Evolutionary conservation across 2,113 vertebrate species (phyloP), one percentile per base, ranked within the genome.

Genomic region (Hylia prasina): DNA sequence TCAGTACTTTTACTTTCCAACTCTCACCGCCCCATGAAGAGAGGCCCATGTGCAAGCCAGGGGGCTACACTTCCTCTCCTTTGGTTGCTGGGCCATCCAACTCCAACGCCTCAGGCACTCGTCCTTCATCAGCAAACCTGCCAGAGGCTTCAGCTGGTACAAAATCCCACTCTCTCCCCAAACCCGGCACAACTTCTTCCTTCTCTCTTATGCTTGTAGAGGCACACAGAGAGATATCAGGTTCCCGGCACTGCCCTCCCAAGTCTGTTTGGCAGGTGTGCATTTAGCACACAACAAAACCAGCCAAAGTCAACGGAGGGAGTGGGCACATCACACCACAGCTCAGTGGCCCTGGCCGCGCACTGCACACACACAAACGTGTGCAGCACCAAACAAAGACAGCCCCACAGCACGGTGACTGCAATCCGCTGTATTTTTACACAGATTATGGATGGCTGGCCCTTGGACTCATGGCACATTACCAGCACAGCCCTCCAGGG

Each of bases 361-460:
- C 1, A 0, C 1, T 24, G 75, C 11, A 61, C 79, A 31, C 86
- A 75, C 0, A 0, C 78, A 57, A 47, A 77, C 61, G 20, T 7
- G 19, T 21, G 80, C 27, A 3, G 70, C 66, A 82, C 10, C 1
- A 68, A 89, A 96, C 94, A 95, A 97, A 94, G 93, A 30, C 45
- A 48, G 35, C 19, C 85, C 88, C 1, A 1, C 73, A 70, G 77
- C 88, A 84, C 33, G 2, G 89, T 1, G 21, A 77, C 81, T 9
- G 56, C 18, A 2, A 93, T 73, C 79, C 35, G 47, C 92, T 72
- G 70, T 64, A 79, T 82, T 97, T 93, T 92, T 88, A 94, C 83
- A 82, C 82, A 90, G 87, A 96, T 96, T 97, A 96, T 82, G 82
- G 90, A 95, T 93, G 90, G 90, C 66, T 91, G 89, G 94, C 94